phyloP scores from a whole-genome alignment of 2,113 vertebrate genomes.

The Rhegmatorhina hoffmannsi region DNA sequence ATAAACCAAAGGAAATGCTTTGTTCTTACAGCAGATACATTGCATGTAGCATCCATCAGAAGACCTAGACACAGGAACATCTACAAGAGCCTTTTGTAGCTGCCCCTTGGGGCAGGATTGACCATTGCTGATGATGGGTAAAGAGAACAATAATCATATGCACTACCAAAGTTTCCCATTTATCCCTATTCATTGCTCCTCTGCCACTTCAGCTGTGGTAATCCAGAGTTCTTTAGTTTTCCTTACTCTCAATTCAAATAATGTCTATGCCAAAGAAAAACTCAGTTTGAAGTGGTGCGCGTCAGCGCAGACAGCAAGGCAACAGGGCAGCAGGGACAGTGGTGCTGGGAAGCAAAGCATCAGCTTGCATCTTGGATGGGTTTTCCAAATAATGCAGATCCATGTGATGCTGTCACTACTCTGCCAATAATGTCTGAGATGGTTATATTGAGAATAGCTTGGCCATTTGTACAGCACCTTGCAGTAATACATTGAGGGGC shows the following conservation, averaged over 20 bases:
- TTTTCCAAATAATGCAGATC: background rate
- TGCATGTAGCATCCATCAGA: background rate
- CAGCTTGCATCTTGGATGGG: background rate
- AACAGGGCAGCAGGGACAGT: background rate
- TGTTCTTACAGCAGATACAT: background rate
- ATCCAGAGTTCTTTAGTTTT: background rate
- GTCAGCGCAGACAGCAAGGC: background rate
- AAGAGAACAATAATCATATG: background rate
- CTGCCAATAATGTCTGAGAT: background rate
- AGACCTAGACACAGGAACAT: background rate
- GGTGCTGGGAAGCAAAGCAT: background rate
- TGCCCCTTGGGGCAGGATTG: background rate
- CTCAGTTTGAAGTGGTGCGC: background rate
- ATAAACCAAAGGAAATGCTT: background rate
- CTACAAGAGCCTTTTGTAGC: background rate
- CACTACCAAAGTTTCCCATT: background rate
- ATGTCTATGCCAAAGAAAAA: background rate
- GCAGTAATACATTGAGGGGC: background rate
- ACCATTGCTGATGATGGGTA: background rate
- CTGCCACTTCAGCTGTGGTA: background rate
- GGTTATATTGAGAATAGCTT: background rate
- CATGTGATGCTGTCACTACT: accelerated
- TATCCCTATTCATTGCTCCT: background rate
- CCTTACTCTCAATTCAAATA: background rate
- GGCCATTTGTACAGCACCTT: background rate